phyloP scores from a whole-genome alignment of 2,888 invertebrate genomes.

The Willowsia nigromaculata region DNA sequence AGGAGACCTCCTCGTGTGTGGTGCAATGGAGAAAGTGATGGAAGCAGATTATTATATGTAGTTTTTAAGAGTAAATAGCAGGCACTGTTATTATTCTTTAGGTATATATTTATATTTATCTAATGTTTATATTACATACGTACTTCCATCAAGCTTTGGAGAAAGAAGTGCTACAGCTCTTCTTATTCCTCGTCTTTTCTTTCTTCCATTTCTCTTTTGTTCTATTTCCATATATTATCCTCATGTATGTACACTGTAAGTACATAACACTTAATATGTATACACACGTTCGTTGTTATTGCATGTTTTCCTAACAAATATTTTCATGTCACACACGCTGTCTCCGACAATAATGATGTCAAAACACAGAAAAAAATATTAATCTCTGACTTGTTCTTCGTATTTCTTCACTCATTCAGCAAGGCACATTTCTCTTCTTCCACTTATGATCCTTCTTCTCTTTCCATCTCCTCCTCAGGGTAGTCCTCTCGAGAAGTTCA shows the following conservation, averaged over 20 bases:
- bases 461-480: conserved; percentile 5
- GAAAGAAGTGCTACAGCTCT: not conserved
- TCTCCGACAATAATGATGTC: conserved; percentile 73
- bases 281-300: conserved; percentile 44
- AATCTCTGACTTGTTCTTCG: conserved; percentile 70
- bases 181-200: not conserved
- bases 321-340: conserved; percentile 71
- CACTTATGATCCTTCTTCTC: conserved; percentile 44
- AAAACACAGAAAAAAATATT: conserved; percentile 71
- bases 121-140: not conserved
- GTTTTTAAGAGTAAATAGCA: not conserved
- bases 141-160: not conserved
- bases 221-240: conserved; percentile 10
- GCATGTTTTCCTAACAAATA: conserved; percentile 68
- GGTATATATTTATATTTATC: not conserved
- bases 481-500: conserved; percentile 3
- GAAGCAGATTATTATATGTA: not conserved
- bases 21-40: not conserved
- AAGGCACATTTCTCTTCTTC: conserved; percentile 55
- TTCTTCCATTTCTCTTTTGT: not conserved
- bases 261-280: not conserved
- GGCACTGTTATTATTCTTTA: conserved; percentile 1
- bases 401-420: conserved; percentile 59
- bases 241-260: not conserved
- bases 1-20: conserved; percentile 31